These are phyloP conservation scores for Chionodraco myersi DNA, from an alignment of 2,113 vertebrate genomes.

Conservation along the genomic window DNA sequence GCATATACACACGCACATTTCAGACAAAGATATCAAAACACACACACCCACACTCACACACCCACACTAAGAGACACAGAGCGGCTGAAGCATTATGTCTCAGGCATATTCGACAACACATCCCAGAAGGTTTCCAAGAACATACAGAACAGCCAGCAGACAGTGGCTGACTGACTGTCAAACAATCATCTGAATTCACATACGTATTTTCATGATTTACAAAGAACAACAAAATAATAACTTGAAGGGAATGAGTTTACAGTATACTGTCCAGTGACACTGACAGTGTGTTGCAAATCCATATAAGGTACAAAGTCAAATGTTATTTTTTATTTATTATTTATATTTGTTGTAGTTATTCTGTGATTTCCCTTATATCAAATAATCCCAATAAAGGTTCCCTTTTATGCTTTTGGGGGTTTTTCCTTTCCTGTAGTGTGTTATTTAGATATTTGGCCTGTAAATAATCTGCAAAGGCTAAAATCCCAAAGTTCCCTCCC, in stretches of 20 bases:
- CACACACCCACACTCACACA: constrained; percentile 2
- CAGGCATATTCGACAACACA: constrained; percentile 31
- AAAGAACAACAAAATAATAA: background rate
- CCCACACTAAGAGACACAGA: background rate
- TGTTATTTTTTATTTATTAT: no score
- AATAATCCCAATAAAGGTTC: no score
- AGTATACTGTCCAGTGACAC: background rate
- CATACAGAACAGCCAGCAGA: constrained; percentile 38
- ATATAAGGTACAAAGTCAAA: background rate
- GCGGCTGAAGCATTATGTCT: constrained; percentile 15
- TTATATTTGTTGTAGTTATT: no score
- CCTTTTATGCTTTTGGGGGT: no score
- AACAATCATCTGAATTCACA: constrained; percentile 29
- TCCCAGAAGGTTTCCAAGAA: constrained; percentile 53
- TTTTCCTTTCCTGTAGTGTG: no score
- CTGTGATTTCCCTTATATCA: no score
- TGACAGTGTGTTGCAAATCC: no score
- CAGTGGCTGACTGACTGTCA: constrained; percentile 45
- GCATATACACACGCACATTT: background rate
- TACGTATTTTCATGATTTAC: background rate
- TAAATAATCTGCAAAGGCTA: no score
- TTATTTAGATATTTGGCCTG: no score
- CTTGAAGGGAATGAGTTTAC: background rate
- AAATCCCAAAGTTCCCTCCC: no score
- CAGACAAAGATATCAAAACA: background rate